These are phyloP conservation scores for Nebria ingens DNA, from an alignment of 1,140 invertebrate species.

Conservation along the genomic window DNA sequence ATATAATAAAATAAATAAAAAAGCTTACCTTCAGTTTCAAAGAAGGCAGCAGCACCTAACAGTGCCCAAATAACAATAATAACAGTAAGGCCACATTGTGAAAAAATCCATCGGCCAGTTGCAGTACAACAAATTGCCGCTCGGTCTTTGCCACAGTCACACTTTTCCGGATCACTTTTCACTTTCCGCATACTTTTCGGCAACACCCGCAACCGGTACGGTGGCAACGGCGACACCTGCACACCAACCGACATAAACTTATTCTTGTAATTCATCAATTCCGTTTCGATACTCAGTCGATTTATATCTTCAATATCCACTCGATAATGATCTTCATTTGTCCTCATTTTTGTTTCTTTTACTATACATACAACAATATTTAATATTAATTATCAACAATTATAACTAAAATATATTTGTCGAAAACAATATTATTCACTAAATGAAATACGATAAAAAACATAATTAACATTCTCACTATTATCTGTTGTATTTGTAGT, in stretches of 20 bases:
- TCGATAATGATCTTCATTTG: conserved; percentile 23
- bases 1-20: too few species aligned
- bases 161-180: conserved; percentile 23
- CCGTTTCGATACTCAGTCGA: conserved; percentile 18
- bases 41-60: conserved; percentile 44
- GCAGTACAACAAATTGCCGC: conserved; percentile 20
- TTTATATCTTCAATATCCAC: conserved; percentile 31
- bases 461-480: background rate
- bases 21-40: conserved; percentile 42
- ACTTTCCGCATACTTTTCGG: conserved; percentile 32
- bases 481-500: conserved; percentile 18
- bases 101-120: conserved; percentile 30
- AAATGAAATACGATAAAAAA: too few species aligned
- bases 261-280: conserved; percentile 19
- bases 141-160: conserved; percentile 18
- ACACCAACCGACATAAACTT: conserved; percentile 27
- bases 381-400: background rate
- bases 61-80: conserved; percentile 44
- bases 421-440: background rate
- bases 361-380: too few species aligned
- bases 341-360: conserved; percentile 22
- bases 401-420: background rate
- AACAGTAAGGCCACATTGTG: conserved; percentile 39
- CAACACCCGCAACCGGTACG: conserved; percentile 39
- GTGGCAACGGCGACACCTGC: conserved; percentile 36